A percentile compares a stretch with the other conserved stretches of the same genome.
Conservation (phyloP, 2,888 invertebrate genomes). For the Dynastes tityus region DNA sequence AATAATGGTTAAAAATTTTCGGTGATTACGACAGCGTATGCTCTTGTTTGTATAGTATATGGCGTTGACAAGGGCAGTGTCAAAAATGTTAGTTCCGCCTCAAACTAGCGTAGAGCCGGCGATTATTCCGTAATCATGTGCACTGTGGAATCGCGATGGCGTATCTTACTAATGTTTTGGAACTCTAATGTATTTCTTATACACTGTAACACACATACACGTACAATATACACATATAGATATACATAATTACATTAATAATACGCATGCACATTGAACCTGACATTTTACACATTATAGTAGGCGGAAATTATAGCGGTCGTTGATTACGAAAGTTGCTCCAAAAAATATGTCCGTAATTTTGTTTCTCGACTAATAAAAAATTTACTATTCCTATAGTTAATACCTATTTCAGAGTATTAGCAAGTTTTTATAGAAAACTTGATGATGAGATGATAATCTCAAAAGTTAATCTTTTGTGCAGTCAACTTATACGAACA, state of each 20-base stretch:
- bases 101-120: constrained; percentile 57
- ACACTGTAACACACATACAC: neutral
- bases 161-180: constrained; percentile 35
- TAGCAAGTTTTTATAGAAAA: too few species aligned
- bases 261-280: constrained; percentile 30
- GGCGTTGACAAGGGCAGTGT: constrained; percentile 50
- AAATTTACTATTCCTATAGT: too few species aligned
- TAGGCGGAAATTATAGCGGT: constrained; percentile 1
- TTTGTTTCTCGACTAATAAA: neutral
- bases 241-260: constrained; percentile 32
- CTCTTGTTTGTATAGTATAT: constrained; percentile 33
- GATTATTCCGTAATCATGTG: constrained; percentile 53
- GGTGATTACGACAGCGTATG: constrained; percentile 15
- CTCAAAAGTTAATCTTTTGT: too few species aligned
- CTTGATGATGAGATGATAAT: too few species aligned
- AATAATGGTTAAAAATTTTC: constrained; percentile 24
- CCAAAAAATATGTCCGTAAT: constrained; percentile 1
- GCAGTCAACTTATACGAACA: too few species aligned
- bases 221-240: neutral
- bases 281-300: constrained; percentile 36
- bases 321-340: neutral
- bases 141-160: constrained; percentile 36
- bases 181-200: constrained; percentile 32
- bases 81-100: constrained; percentile 56
- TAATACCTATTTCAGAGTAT: too few species aligned